Base-by-base conservation (phyloP, 2,888 invertebrate species). In the Callosobruchus maculatus region DNA sequence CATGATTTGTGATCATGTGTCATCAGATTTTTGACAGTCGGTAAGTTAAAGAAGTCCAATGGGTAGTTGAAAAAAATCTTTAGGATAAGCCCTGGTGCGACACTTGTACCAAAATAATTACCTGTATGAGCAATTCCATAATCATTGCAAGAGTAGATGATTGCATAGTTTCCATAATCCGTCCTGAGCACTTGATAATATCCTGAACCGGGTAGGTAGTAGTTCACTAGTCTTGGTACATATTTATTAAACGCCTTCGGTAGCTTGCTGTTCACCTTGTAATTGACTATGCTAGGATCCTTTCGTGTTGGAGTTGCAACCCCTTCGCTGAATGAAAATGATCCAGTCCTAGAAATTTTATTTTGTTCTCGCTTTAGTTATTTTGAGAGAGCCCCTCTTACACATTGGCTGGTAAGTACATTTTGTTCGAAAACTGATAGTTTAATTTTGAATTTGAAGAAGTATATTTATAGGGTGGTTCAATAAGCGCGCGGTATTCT, bases 111-210 rank as follows among this genome's bases (percentile, higher is more conserved):
- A 2, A 26, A 26, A 5, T 13, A 13, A 49, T 49, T 83, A 92
- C 92, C 92, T 83, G 91, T 88, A 83, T 92, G 90, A 73, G 91
- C 88, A 70, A 93, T 80, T 72, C 90, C 91, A 77, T 92, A 88
- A 85, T 91, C 92, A 21, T 91, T 90, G 82, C 94, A 94, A 2
- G 93, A 93, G 92, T 93, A 94, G 71, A 94, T 83, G 76, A 94
- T 89, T 67, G 93, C 93, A 86, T 91, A 93, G 82, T 90, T 90
- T 0, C 90, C 89, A 85, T 94, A 94, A 86, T 94, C 94, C 0
- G 94, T 93, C 82, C 91, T 91, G 22, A 94, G 88, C 70, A 94
- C 88, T 86, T 91, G 90, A 87, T 94, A 94, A 77, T 90, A 90
- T 0, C 94, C 94, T 9, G 93, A 91, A 70, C 93, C 93, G 9